Conservation (phyloP, 92 coral and sea anemone genomes). For the Umimayanthus chanpuru region DNA sequence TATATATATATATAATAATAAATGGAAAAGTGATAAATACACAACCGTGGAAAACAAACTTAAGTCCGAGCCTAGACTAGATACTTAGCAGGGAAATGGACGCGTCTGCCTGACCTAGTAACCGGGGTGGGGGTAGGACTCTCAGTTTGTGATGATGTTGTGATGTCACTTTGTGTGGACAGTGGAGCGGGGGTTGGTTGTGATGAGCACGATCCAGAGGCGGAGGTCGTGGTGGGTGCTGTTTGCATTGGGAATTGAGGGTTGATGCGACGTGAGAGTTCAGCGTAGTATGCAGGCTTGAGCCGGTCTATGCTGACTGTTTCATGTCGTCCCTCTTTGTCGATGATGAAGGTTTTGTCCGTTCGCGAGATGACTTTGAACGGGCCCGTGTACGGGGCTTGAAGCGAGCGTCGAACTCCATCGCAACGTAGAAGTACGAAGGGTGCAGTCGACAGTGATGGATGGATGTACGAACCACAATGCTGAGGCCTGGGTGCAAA, state of each 20-base stretch:
- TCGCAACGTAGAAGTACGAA: neutral
- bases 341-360: neutral
- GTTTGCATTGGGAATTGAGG: no score
- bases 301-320: constrained; percentile 1
- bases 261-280: neutral
- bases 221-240: neutral
- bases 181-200: neutral
- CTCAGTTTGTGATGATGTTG: no score
- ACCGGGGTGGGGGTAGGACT: neutral
- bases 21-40: no score
- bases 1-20: no score
- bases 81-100: neutral
- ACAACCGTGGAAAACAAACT: no score
- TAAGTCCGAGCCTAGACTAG: neutral
- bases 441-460: constrained; percentile 2
- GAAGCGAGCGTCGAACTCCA: constrained; percentile 11
- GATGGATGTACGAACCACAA: neutral
- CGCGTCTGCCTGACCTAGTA: constrained; percentile 3
- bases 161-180: neutral
- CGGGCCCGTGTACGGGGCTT: neutral
- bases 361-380: neutral
- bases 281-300: constrained; percentile 4
- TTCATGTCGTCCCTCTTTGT: neutral
- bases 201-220: constrained; percentile 2
- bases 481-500: neutral